These are phyloP conservation scores for Spea bombifrons DNA, from an alignment of 2,113 vertebrate species.

Conservation along the genomic window DNA sequence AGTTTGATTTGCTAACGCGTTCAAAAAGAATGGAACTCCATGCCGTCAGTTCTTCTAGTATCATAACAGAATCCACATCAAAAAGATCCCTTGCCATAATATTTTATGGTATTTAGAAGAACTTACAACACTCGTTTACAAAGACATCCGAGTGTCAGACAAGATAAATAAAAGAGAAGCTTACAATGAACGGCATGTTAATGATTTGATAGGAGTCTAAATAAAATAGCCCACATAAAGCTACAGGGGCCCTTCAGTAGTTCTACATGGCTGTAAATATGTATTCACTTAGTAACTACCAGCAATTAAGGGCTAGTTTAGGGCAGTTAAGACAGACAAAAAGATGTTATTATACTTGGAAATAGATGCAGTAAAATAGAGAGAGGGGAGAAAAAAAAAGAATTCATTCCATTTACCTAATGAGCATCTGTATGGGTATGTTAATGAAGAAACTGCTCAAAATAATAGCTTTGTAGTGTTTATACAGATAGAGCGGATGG, in stretches of 20 bases:
- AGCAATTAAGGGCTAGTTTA: constrained; percentile 76
- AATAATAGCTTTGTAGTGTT: constrained; percentile 60
- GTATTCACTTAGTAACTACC: constrained; percentile 90
- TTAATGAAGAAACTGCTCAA: constrained; percentile 64
- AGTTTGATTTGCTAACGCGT: too few species aligned
- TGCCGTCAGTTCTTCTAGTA: neutral
- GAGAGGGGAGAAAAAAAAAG: constrained; percentile 55
- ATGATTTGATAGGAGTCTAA: constrained; percentile 84
- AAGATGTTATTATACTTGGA: constrained; percentile 73
- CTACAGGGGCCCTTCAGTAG: constrained; percentile 80
- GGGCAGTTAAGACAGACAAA: constrained; percentile 80
- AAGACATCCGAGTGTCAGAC: constrained; percentile 64
- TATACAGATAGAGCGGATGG: constrained; percentile 64
- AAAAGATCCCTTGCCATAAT: constrained; percentile 16
- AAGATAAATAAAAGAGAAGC: constrained; percentile 62
- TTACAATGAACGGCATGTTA: constrained; percentile 77
- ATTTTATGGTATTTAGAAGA: constrained; percentile 38
- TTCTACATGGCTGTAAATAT: constrained; percentile 85
- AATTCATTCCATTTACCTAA: constrained; percentile 85
- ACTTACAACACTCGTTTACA: constrained; percentile 54
- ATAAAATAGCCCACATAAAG: constrained; percentile 81
- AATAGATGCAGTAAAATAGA: constrained; percentile 67
- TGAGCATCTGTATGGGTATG: constrained; percentile 78
- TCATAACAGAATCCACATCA: neutral
- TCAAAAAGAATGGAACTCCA: too few species aligned